Percentiles rank a stretch among this genome's conserved stretches.
phyloP scores from a whole-genome alignment of 1,140 invertebrate species.

The Dreissena polymorpha region DNA sequence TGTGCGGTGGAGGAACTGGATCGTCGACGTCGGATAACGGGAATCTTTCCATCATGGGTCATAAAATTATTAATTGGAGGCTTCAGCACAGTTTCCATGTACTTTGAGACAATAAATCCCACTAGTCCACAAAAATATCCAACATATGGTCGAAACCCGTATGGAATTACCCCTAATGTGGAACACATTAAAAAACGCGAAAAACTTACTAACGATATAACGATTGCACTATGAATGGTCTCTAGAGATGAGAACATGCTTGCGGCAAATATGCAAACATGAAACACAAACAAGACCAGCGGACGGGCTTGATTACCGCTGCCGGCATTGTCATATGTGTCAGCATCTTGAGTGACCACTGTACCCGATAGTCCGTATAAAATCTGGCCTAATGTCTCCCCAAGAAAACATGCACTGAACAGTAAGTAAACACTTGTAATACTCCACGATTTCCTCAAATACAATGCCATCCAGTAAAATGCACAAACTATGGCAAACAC shows the following conservation, averaged over 20 bases:
- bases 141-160: conserved; percentile 73
- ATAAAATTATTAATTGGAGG: conserved; percentile 73
- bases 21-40: conserved; percentile 76
- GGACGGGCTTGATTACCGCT: conserved; percentile 64
- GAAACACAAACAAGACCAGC: conserved; percentile 71
- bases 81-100: conserved; percentile 77
- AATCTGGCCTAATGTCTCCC: conserved; percentile 76
- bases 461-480: conserved; percentile 78
- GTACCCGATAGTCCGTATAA: conserved; percentile 60
- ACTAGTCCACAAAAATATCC: conserved; percentile 76
- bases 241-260: conserved; percentile 78
- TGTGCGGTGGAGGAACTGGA: conserved; percentile 76
- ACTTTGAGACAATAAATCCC: conserved; percentile 78
- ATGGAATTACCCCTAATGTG: conserved; percentile 71
- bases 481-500: conserved; percentile 77
- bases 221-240: conserved; percentile 73
- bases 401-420: conserved; percentile 77
- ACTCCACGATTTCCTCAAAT: conserved; percentile 77
- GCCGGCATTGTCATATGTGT: conserved; percentile 9
- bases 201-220: conserved; percentile 76
- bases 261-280: conserved; percentile 72
- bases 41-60: conserved; percentile 77
- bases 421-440: conserved; percentile 78
- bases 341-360: conserved; percentile 6
- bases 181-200: conserved; percentile 76